These are phyloP conservation scores for Actinostola sp. DNA, from an alignment of 92 coral and sea anemone genomes.

Conservation along the genomic window DNA sequence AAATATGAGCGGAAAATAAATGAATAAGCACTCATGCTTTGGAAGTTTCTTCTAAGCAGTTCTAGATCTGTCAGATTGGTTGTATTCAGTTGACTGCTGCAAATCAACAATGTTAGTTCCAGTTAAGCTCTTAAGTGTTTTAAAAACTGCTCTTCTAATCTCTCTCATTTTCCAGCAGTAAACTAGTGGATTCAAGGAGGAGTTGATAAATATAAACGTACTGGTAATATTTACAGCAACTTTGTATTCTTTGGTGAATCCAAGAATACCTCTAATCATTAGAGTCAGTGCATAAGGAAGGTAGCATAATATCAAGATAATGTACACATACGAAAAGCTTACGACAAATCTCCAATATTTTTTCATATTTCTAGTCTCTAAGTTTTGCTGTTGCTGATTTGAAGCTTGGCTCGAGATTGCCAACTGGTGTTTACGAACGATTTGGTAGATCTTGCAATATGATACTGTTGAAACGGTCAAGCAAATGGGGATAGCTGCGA, in stretches of 20 bases:
- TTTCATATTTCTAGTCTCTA: constrained; percentile 1
- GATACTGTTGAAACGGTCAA: constrained; percentile 21
- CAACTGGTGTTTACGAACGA: constrained; percentile 8
- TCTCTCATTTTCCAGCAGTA: constrained; percentile 56
- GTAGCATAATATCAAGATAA: constrained; percentile 39
- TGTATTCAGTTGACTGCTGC: neutral
- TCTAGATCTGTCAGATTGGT: too few relatives aligned
- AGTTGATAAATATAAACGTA: constrained; percentile 48
- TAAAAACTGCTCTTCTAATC: constrained; percentile 42
- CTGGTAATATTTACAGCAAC: constrained; percentile 39
- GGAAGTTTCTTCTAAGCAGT: too few relatives aligned
- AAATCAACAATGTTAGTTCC: neutral
- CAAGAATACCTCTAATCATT: neutral
- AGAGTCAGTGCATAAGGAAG: constrained; percentile 38
- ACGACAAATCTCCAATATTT: constrained; percentile 23
- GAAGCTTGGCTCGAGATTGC: neutral
- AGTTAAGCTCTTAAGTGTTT: constrained; percentile 15
- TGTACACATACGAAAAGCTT: constrained; percentile 32
- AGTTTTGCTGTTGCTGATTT: neutral
- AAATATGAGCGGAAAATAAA: too few relatives aligned
- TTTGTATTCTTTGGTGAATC: constrained; percentile 31
- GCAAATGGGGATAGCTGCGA: neutral
- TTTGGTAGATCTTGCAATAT: constrained; percentile 10
- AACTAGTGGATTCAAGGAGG: constrained; percentile 60
- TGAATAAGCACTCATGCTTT: too few relatives aligned